Evolutionary conservation across 2,797 vertebrate genomes (phyloP).

Genomic region (Rachycentron canadum): DNA sequence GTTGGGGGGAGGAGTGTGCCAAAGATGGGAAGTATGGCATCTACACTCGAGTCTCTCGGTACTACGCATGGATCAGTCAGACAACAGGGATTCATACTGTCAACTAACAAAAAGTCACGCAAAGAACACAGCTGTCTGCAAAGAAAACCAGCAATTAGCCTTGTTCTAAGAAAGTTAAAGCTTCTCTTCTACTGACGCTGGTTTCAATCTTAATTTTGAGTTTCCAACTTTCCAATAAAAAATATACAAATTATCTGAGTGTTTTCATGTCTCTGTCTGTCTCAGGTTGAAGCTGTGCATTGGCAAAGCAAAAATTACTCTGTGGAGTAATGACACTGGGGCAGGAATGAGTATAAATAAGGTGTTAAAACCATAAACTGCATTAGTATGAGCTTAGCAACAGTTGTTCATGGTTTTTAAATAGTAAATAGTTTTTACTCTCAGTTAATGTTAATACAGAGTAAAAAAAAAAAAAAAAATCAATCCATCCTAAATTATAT

Average conservation of each 20-base stretch:
- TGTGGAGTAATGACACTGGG: neutral
- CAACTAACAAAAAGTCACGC: slow-evolving; percentile 10
- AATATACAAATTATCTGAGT: neutral
- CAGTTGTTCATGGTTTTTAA: no score
- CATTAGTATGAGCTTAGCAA: no score
- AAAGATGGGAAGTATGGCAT: slow-evolving; percentile 91
- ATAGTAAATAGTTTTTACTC: no score
- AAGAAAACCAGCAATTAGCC: neutral
- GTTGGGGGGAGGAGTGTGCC: slow-evolving; percentile 97
- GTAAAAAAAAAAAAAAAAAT: no score
- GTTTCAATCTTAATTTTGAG: neutral
- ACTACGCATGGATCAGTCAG: slow-evolving; percentile 80
- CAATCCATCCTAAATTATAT: neutral
- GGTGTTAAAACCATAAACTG: no score
- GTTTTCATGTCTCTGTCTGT: slow-evolving; percentile 4
- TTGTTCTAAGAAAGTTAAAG: slow-evolving; percentile 7
- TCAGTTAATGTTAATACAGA: no score
- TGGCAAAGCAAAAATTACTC: neutral
- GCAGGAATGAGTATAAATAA: neutral
- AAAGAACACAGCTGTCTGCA: neutral
- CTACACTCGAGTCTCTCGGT: slow-evolving; percentile 93
- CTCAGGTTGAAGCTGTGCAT: neutral
- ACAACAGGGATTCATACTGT: slow-evolving; percentile 64
- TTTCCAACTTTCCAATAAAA: slow-evolving; percentile 50
- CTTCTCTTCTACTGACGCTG: neutral